Evolutionary conservation across 2,888 invertebrate species (phyloP).

Genomic region (Drosophila fulvimacula): DNA sequence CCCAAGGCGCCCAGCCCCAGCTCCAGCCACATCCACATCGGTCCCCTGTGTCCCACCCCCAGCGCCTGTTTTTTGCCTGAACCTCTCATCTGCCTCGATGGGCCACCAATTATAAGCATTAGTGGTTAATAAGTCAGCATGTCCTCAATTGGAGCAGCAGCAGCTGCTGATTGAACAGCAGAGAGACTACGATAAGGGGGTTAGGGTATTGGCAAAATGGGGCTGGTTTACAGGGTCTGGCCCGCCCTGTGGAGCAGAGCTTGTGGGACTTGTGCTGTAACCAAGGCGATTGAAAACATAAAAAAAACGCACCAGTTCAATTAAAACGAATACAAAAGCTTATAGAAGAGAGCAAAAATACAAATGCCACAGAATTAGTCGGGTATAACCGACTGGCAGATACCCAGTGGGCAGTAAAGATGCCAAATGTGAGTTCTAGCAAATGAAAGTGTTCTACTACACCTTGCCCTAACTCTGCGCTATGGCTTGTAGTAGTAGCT

Average conservation of each 20-base stretch:
- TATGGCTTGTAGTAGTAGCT: too few relatives aligned
- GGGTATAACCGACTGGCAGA: not conserved
- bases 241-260: not conserved
- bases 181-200: not conserved
- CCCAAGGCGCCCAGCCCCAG: not conserved
- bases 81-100: slow-evolving; percentile 17
- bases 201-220: not conserved
- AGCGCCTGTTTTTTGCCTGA: not conserved
- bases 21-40: not conserved
- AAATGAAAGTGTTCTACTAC: not conserved
- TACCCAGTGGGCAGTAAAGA: not conserved
- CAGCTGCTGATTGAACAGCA: slow-evolving; percentile 46
- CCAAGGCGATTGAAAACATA: slow-evolving; percentile 8
- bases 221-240: not conserved
- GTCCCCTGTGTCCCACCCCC: not conserved
- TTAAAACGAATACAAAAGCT: slow-evolving; percentile 16
- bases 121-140: slow-evolving; percentile 60
- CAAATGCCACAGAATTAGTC: not conserved
- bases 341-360: not conserved
- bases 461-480: not conserved
- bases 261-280: not conserved
- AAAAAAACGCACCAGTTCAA: slow-evolving; percentile 32
- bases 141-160: slow-evolving; percentile 47
- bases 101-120: slow-evolving; percentile 55
- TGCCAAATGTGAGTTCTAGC: not conserved